Evolutionary conservation across 23 tunicate genomes (phyloP).

Genomic region (Phallusia fumigata): DNA sequence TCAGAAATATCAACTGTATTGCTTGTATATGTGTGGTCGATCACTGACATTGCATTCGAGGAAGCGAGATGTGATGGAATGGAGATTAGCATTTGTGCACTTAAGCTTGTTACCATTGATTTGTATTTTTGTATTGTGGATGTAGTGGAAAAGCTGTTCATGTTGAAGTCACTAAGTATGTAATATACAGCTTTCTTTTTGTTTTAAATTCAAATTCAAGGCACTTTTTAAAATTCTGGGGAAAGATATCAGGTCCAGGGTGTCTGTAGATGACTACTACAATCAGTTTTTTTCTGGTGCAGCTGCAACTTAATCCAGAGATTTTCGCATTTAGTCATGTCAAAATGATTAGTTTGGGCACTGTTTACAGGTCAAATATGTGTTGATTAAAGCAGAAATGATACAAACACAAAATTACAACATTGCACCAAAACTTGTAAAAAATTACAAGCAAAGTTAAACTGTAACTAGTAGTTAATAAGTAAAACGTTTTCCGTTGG

Average conservation of each 20-base stretch:
- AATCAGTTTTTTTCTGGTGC: neutral
- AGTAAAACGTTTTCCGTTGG: too few species aligned
- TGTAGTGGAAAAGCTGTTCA: neutral
- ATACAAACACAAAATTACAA: too few species aligned
- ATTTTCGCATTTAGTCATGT: neutral
- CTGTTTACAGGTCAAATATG: too few species aligned
- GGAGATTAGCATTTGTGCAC: neutral
- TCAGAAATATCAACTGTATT: neutral
- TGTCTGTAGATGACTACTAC: neutral
- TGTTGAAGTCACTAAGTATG: neutral
- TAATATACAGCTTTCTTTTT: neutral
- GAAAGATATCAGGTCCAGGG: neutral
- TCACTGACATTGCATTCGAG: neutral
- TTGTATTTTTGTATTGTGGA: neutral
- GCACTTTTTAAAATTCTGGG: neutral
- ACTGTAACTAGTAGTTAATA: too few species aligned
- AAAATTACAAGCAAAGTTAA: too few species aligned
- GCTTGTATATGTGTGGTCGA: neutral
- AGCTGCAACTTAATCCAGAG: neutral
- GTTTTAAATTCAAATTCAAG: neutral
- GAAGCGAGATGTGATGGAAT: neutral
- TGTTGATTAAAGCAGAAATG: too few species aligned
- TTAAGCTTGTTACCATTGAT: neutral
- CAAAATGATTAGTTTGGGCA: neutral
- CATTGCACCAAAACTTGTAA: too few species aligned